A percentile compares a stretch with the other conserved stretches of the same genome.
Evolutionary conservation across 2,797 vertebrate genomes (phyloP).

Genomic region (Xenops minutus): DNA sequence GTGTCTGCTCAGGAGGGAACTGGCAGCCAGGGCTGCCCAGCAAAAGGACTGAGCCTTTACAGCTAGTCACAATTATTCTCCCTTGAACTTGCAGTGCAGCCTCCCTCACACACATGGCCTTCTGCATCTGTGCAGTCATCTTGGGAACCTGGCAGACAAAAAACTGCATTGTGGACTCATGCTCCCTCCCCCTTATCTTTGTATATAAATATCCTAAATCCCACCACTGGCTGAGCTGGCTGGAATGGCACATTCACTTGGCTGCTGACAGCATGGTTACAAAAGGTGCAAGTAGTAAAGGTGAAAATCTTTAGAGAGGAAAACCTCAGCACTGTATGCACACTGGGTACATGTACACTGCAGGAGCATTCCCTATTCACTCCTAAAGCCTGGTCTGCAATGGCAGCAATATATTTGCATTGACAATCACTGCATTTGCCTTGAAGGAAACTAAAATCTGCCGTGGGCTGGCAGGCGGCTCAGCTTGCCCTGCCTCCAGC

Average conservation of each 20-base stretch:
- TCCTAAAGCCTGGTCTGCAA: not conserved
- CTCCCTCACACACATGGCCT: not conserved
- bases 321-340: not conserved
- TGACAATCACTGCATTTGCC: not conserved
- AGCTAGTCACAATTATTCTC: not conserved
- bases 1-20: not conserved
- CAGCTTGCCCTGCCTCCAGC: not conserved
- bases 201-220: not conserved
- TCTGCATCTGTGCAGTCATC: not conserved
- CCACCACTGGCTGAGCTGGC: not conserved
- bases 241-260: not conserved
- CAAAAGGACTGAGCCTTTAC: not conserved
- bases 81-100: not conserved
- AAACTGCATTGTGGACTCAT: not conserved
- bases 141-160: not conserved
- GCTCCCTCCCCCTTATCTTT: not conserved
- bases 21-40: not conserved
- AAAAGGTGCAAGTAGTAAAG: not conserved
- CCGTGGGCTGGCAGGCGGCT: accelerated
- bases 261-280: not conserved
- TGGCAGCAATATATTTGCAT: not conserved
- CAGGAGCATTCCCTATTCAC: not conserved
- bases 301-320: not conserved
- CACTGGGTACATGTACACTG: accelerated
- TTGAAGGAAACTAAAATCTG: not conserved